Base-by-base conservation (phyloP, 2,888 invertebrate genomes). In the Parnassius orleans region DNA sequence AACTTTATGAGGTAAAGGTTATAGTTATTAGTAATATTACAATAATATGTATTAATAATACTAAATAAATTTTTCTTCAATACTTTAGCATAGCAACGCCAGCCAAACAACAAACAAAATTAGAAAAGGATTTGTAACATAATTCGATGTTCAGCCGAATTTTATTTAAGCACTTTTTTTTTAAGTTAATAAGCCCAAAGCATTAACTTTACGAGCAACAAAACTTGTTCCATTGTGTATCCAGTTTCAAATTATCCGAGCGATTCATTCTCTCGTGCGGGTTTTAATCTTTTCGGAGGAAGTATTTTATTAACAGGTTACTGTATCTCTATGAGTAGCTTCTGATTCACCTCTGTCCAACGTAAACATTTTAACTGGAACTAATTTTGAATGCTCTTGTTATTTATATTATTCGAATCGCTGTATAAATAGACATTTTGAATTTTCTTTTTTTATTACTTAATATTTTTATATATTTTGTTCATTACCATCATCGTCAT, bases 281-380 rank as follows among this genome's bases (percentile, higher is more conserved):
- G 72, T 77, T 82, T 79, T 80, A 79, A 83, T 79, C 78, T 60
- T 76, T 81, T 73, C 71, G 63, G 71, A 82, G 85, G 86, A 87
- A 84, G 80, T 80, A 66, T 67, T 79, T 84, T 80, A 86, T 85
- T 87, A 86, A 84, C 84, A 82, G 77, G 78, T 81, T 78, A 43
- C 70, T 77, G 78, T 82, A 80, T 80, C 77, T 82, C 76, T 78
- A 81, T 77, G 77, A 80, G 72, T 74, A 14, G 75, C 67, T 70
- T 73, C 77, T 81, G 84, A 83, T 80, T 82, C 82, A 82, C 61
- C 71, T 74, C 75, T 69, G 73, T 71, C 2, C 64, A 72, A 53
- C 33, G 15, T 58, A 66, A 66, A 64, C 66, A 68, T 69, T 46
- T 66, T 73, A 75, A 78, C 70, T 74, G 70, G 71, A 70, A 75